phyloP scores from a whole-genome alignment of 2,888 invertebrate genomes.

The Caenorhabditis auriculariae region DNA sequence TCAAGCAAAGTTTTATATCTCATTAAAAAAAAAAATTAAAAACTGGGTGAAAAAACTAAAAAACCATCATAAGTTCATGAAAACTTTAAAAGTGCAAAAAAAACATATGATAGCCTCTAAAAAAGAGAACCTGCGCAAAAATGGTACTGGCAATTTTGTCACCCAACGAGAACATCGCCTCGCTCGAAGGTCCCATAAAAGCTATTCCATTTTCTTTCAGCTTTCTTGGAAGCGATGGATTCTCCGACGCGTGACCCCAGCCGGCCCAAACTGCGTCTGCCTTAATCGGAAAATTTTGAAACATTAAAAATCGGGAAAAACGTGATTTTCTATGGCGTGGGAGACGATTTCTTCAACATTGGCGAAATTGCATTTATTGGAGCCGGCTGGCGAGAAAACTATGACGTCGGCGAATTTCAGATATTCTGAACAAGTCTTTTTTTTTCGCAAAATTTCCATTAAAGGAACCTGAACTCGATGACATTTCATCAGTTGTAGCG shows the following conservation, averaged over 20 bases:
- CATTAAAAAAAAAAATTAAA: no score
- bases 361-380: conserved; percentile 98
- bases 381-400: conserved; percentile 93
- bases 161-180: conserved; percentile 97
- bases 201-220: conserved; percentile 85
- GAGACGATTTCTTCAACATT: conserved; percentile 96
- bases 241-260: conserved; percentile 99
- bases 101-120: no score
- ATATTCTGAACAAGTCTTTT: conserved; percentile 75
- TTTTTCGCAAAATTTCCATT: not conserved
- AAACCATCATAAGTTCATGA: no score
- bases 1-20: no score
- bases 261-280: conserved; percentile 92
- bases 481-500: conserved; percentile 23
- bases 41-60: no score
- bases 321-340: conserved; percentile 72
- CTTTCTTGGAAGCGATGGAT: conserved; percentile 93
- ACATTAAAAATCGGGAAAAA: not conserved
- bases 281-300: not conserved
- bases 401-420: conserved; percentile 99
- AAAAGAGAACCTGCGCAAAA: conserved; percentile 87
- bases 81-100: no score
- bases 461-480: conserved; percentile 13
- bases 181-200: conserved; percentile 86
- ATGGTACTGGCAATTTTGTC: conserved; percentile 98